Conservation (phyloP, 2,888 invertebrate species). For the Blastobasis adustella region DNA sequence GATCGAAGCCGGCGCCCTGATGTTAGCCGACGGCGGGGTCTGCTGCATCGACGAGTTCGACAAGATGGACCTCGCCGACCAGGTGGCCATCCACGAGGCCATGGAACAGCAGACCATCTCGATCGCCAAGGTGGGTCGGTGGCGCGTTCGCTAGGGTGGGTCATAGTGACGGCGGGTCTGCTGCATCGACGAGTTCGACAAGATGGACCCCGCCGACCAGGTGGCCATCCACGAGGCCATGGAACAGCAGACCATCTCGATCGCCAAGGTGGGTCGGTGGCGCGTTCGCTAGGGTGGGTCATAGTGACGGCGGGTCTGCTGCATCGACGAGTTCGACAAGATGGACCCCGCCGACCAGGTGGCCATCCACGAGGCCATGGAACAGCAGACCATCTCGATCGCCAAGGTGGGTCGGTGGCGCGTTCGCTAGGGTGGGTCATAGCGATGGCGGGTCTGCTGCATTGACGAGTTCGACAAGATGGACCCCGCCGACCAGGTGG, state of each 20-base stretch:
- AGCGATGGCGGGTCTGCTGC: conserved; percentile 85
- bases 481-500: conserved; percentile 97
- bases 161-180: conserved; percentile 78
- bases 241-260: conserved; percentile 99
- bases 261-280: conserved; percentile 84
- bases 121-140: conserved; percentile 86
- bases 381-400: conserved; percentile 99
- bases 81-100: conserved; percentile 99
- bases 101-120: conserved; percentile 99
- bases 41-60: conserved; percentile 99
- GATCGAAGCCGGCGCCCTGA: conserved; percentile 99
- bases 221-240: conserved; percentile 99
- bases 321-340: conserved; percentile 99
- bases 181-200: conserved; percentile 99
- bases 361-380: conserved; percentile 99
- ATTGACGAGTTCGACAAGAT: conserved; percentile 99
- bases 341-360: conserved; percentile 99
- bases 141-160: too few relatives aligned
- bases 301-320: conserved; percentile 81
- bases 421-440: too few relatives aligned
- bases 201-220: conserved; percentile 98
- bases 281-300: too few relatives aligned
- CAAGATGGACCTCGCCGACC: conserved; percentile 98
- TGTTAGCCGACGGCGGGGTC: conserved; percentile 99
- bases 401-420: conserved; percentile 81